Conservation (phyloP, 2,888 invertebrate genomes). For the Xestoiulus laeticollis region DNA sequence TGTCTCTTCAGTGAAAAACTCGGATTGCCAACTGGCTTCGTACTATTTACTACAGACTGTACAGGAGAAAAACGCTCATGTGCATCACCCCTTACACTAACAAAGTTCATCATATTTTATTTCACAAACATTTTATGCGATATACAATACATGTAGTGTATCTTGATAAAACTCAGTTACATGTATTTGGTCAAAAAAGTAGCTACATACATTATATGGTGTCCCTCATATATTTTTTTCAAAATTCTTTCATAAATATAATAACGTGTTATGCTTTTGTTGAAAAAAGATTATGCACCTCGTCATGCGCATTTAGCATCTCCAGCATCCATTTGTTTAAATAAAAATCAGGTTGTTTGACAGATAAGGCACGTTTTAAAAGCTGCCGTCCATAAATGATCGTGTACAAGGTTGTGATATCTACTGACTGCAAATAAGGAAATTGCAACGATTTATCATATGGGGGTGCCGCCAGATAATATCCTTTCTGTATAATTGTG, state of each 20-base stretch:
- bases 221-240: not conserved
- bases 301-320: not conserved
- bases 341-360: constrained; percentile 41
- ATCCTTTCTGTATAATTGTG: constrained; percentile 38
- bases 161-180: too few species aligned
- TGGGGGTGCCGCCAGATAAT: not conserved
- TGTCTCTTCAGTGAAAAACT: too few species aligned
- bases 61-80: too few species aligned
- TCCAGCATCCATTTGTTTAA: not conserved
- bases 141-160: too few species aligned
- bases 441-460: constrained; percentile 34
- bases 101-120: too few species aligned
- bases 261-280: not conserved
- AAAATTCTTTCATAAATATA: not conserved
- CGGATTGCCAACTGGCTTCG: too few species aligned
- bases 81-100: too few species aligned
- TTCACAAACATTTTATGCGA: too few species aligned
- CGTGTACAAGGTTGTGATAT: constrained; percentile 3
- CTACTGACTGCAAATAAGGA: constrained; percentile 25
- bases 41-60: too few species aligned
- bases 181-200: too few species aligned
- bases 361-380: constrained; percentile 41
- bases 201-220: not conserved
- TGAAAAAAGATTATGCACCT: not conserved
- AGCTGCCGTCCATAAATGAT: not conserved